Evolutionary conservation across 1,140 invertebrate species (phyloP).

Genomic region (Lasioglossum baleicum): DNA sequence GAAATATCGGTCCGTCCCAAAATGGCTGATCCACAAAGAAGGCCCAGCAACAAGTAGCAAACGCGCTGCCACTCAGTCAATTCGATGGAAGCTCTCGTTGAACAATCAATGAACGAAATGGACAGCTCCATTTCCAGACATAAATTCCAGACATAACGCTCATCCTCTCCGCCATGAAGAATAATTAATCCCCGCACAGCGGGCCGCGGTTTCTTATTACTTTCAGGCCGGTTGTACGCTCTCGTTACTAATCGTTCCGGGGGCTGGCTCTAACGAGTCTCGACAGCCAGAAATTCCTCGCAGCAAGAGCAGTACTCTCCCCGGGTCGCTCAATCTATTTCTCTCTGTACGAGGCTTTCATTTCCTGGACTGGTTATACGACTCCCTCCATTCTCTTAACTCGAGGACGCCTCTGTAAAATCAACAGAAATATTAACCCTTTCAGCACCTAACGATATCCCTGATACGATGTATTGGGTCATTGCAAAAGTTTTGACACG

Average conservation of each 20-base stretch:
- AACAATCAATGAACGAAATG: too few species aligned
- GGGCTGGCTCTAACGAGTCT: not conserved
- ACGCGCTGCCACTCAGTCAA: too few species aligned
- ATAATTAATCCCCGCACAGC: conserved; percentile 10
- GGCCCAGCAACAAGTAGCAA: too few species aligned
- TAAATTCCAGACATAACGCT: not conserved
- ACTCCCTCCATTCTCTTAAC: not conserved
- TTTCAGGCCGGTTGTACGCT: not conserved
- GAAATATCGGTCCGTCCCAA: too few species aligned
- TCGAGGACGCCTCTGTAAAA: not conserved
- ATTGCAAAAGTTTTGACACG: too few species aligned
- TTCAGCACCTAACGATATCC: too few species aligned
- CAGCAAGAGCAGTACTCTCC: not conserved
- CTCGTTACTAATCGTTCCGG: conserved; percentile 7
- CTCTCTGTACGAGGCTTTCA: not conserved
- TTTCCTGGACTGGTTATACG: conserved; percentile 7
- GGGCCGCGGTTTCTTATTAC: conserved; percentile 15
- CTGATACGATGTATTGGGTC: too few species aligned
- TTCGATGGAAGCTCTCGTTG: too few species aligned
- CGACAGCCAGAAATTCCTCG: conserved; percentile 8
- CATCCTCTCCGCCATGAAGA: not conserved
- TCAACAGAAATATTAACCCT: conserved; percentile 1
- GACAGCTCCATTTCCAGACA: too few species aligned
- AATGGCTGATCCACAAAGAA: too few species aligned
- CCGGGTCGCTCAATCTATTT: too few species aligned